A percentile compares a stretch with the other conserved stretches of the same genome.
phyloP scores from a whole-genome alignment of 2,888 invertebrate genomes.

The Dilophus febrilis region DNA sequence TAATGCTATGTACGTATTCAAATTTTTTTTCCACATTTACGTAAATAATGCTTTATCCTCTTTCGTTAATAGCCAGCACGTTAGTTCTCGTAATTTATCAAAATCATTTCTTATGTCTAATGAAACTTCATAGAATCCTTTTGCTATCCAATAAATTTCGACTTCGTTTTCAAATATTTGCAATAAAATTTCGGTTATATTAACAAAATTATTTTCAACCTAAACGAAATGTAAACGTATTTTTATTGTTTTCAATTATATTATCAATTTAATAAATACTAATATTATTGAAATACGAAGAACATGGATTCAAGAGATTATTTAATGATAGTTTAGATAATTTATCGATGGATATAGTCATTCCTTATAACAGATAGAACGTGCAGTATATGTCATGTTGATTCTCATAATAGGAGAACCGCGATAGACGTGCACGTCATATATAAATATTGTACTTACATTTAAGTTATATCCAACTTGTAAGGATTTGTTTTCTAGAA shows the following conservation, averaged over 20 bases:
- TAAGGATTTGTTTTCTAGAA: constrained; percentile 54
- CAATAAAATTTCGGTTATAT: constrained; percentile 50
- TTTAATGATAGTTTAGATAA: background rate
- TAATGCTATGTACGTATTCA: too few relatives aligned
- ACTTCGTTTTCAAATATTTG: constrained; percentile 56
- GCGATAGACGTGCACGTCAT: too few relatives aligned
- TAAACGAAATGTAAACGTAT: constrained; percentile 22
- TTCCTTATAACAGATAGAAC: background rate
- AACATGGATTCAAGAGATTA: constrained; percentile 10
- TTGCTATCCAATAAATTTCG: constrained; percentile 70
- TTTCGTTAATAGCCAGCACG: constrained; percentile 49
- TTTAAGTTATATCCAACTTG: constrained; percentile 33
- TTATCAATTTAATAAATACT: constrained; percentile 5
- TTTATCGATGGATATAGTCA: background rate
- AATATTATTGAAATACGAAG: background rate
- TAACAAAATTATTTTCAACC: constrained; percentile 39
- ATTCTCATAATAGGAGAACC: too few relatives aligned
- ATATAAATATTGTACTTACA: constrained; percentile 19
- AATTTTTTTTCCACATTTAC: constrained; percentile 27
- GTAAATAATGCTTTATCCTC: constrained; percentile 58
- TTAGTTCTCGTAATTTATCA: constrained; percentile 46
- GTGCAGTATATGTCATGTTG: too few relatives aligned
- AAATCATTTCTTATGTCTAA: constrained; percentile 47
- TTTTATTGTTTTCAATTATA: too few relatives aligned
- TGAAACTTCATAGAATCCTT: constrained; percentile 54